Evolutionary conservation across 2,888 invertebrate species (phyloP).

Genomic region (Lumbricus terrestris): DNA sequence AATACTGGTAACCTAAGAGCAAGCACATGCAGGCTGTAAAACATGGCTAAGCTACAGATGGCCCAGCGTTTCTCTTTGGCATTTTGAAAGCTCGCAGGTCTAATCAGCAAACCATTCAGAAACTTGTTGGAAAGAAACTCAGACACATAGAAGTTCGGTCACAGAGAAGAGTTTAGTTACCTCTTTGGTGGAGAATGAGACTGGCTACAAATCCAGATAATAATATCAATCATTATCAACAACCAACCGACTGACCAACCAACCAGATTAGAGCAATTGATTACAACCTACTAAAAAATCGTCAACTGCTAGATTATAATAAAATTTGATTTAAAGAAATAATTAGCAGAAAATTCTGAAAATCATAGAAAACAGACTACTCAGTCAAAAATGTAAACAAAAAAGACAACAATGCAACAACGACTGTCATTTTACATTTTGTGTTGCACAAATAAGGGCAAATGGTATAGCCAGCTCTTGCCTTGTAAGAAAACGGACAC

Average conservation of each 20-base stretch:
- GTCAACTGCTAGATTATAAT: background rate
- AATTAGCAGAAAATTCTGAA: background rate
- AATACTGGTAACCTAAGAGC: background rate
- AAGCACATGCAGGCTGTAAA: background rate
- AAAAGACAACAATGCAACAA: background rate
- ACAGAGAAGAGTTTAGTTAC: background rate
- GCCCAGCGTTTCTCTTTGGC: background rate
- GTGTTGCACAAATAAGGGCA: background rate
- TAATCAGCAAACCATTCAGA: no score
- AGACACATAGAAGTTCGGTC: background rate
- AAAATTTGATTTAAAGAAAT: background rate
- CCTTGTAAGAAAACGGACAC: background rate
- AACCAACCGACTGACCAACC: no score
- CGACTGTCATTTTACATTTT: background rate
- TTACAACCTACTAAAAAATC: background rate
- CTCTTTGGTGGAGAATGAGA: background rate
- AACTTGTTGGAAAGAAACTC: background rate
- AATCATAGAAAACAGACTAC: background rate
- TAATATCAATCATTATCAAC: background rate
- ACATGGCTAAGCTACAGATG: background rate
- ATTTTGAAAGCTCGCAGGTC: background rate
- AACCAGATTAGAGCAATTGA: background rate
- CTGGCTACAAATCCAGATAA: constrained; percentile 3
- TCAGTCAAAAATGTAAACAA: background rate
- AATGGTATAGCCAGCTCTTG: background rate